Evolutionary conservation across 2,888 invertebrate species (phyloP).

Genomic region (Pristionchus japonicus): DNA sequence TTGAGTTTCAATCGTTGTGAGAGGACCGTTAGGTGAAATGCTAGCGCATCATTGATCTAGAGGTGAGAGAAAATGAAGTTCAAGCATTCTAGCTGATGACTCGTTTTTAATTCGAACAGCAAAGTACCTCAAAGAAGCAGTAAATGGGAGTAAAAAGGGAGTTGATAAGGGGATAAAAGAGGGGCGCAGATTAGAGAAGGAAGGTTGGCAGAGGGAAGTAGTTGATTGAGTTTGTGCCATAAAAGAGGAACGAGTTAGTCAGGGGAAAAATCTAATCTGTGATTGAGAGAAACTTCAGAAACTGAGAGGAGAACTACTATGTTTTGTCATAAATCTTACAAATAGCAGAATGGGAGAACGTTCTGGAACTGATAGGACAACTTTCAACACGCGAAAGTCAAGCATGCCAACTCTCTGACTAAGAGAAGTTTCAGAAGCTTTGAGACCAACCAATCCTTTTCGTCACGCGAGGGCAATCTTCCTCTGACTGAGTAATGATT

Average conservation of each 20-base stretch:
- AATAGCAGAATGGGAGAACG: too few relatives aligned
- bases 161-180: slow-evolving; percentile 31
- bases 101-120: too few relatives aligned
- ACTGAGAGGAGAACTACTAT: not conserved
- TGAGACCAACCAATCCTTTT: not conserved
- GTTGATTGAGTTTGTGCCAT: slow-evolving; percentile 21
- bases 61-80: too few relatives aligned
- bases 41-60: too few relatives aligned
- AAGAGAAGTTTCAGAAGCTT: not conserved
- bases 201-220: slow-evolving; percentile 24
- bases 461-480: not conserved
- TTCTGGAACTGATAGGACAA: too few relatives aligned
- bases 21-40: too few relatives aligned
- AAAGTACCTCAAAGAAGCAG: not conserved
- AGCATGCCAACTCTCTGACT: not conserved
- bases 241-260: slow-evolving; percentile 25
- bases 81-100: too few relatives aligned
- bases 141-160: not conserved
- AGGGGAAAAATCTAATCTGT: not conserved
- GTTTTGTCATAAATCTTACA: too few relatives aligned
- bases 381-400: too few relatives aligned
- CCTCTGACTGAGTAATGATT: too few relatives aligned
- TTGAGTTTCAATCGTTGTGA: not conserved
- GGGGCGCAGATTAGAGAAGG: not conserved
- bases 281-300: not conserved